Conservation (phyloP, 30 jellyfish, hydroid and myxozoan species). For the Catostylus mosaicus region DNA sequence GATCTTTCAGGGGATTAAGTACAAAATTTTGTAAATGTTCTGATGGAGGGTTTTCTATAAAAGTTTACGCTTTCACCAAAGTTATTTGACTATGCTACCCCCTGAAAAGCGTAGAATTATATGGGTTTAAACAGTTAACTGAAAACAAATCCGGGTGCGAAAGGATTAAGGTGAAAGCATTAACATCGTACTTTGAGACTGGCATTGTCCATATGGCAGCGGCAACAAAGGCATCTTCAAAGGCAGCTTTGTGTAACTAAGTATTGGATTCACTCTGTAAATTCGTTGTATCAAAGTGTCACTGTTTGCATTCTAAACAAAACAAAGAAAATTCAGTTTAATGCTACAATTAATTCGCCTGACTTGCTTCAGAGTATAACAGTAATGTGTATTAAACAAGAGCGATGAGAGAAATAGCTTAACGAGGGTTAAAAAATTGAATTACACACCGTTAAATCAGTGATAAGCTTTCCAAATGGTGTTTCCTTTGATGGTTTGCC, state of each 20-base stretch:
- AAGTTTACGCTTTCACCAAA: too few relatives aligned
- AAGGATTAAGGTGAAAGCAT: too few relatives aligned
- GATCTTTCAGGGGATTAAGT: too few relatives aligned
- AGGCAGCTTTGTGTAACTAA: conserved; percentile 92
- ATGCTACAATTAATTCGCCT: too few relatives aligned
- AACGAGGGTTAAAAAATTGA: neutral
- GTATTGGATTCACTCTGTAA: conserved; percentile 95
- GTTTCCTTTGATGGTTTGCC: conserved; percentile 90
- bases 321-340: neutral
- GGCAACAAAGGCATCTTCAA: conserved; percentile 97
- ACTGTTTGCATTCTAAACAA: conserved; percentile 77
- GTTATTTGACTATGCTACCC: too few relatives aligned
- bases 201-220: conserved; percentile 94
- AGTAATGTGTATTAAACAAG: too few relatives aligned
- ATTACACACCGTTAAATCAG: conserved; percentile 65
- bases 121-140: too few relatives aligned
- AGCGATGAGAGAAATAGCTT: neutral
- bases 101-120: too few relatives aligned
- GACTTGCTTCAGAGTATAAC: too few relatives aligned
- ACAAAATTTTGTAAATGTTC: too few relatives aligned
- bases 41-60: too few relatives aligned
- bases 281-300: conserved; percentile 81
- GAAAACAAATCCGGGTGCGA: too few relatives aligned
- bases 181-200: conserved; percentile 78
- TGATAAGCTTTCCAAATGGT: conserved; percentile 84